These are phyloP conservation scores for Amphipyra tragopoginis DNA, from an alignment of 2,888 invertebrate genomes.

Conservation along the genomic window DNA sequence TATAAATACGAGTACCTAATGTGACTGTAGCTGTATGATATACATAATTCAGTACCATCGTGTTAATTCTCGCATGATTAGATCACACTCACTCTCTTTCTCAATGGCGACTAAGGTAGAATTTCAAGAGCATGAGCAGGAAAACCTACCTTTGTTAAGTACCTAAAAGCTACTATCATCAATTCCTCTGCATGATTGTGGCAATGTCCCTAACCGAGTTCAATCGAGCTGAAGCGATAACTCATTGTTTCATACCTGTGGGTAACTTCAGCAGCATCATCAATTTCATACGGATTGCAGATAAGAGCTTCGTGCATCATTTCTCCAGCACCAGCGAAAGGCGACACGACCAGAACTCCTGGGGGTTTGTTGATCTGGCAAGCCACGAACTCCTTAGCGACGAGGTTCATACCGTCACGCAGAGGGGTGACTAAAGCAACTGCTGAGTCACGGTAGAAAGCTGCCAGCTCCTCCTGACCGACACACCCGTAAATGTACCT, in stretches of 20 bases:
- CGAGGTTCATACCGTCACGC: conserved; percentile 97
- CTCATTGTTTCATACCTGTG: conserved; percentile 92
- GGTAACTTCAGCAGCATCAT: conserved; percentile 96
- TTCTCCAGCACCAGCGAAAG: conserved; percentile 97
- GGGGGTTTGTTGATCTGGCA: conserved; percentile 96
- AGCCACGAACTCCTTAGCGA: conserved; percentile 97
- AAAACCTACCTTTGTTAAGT: too few species aligned
- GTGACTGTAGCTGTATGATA: too few species aligned
- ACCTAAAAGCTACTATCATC: too few species aligned
- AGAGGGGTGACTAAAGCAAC: conserved; percentile 96
- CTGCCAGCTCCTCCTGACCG: conserved; percentile 95
- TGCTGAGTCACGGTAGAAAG: conserved; percentile 95
- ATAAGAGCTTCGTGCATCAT: conserved; percentile 98
- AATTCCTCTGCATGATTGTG: too few species aligned
- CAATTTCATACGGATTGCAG: conserved; percentile 96
- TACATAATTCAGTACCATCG: too few species aligned
- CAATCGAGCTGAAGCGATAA: too few species aligned
- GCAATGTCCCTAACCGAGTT: too few species aligned
- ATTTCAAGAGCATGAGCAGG: too few species aligned
- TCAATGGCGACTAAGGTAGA: too few species aligned
- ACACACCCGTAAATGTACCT: conserved; percentile 96
- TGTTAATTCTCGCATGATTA: too few species aligned
- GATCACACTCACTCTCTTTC: too few species aligned
- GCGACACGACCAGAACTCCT: conserved; percentile 96
- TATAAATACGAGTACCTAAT: too few species aligned